Conservation (phyloP, 2,113 vertebrate genomes). For the Perca schrenkii region DNA sequence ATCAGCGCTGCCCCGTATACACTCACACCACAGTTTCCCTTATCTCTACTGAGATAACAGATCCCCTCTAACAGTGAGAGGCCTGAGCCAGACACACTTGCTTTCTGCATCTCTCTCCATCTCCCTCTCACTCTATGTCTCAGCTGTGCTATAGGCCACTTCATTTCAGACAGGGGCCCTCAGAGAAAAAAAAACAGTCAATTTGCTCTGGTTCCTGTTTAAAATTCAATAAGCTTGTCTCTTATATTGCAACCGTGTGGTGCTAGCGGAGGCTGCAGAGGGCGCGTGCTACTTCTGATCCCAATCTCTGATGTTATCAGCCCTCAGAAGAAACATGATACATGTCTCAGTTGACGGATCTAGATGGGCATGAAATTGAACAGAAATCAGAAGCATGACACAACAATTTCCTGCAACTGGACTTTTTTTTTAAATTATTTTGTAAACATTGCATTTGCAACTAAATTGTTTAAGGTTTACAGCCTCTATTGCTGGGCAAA, state of each 20-base stretch:
- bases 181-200: conserved; percentile 57
- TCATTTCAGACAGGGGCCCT: conserved; percentile 59
- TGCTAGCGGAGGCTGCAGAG: conserved; percentile 64
- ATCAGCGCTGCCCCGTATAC: conserved; percentile 81
- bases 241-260: conserved; percentile 64
- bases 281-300: conserved; percentile 67
- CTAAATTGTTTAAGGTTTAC: conserved; percentile 1
- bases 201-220: conserved; percentile 79
- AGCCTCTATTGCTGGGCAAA: not conserved
- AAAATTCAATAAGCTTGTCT: conserved; percentile 80
- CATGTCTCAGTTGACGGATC: conserved; percentile 69
- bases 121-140: conserved; percentile 28
- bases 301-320: conserved; percentile 78
- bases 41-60: conserved; percentile 83
- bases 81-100: conserved; percentile 61
- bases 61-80: conserved; percentile 72
- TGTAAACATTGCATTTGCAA: conserved; percentile 52
- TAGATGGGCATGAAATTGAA: conserved; percentile 76
- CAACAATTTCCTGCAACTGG: conserved; percentile 56
- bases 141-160: conserved; percentile 50
- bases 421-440: conserved; percentile 31
- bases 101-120: conserved; percentile 57
- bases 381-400: conserved; percentile 66
- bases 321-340: conserved; percentile 68
- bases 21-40: conserved; percentile 84